Percentiles rank a stretch among this genome's conserved stretches.
Evolutionary conservation across 2,113 vertebrate species (phyloP).

Genomic region (Xyliphius kryptos): DNA sequence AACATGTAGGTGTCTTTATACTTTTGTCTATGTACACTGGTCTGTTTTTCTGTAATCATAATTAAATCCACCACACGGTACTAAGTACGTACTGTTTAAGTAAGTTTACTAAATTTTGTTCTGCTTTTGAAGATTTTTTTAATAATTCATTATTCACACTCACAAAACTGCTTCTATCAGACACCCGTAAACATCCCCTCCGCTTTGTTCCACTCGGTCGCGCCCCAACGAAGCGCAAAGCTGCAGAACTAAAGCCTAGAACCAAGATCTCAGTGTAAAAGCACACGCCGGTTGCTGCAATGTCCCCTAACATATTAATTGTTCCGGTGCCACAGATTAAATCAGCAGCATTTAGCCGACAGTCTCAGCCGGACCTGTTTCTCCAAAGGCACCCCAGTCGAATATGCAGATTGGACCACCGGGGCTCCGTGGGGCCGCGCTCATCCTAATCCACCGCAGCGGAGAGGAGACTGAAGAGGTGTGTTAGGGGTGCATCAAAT

Average conservation of each 20-base stretch:
- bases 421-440: slow-evolving; percentile 5
- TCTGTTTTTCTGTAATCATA: no score
- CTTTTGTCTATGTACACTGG: no score
- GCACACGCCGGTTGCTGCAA: slow-evolving; percentile 3
- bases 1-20: no score
- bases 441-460: slow-evolving; percentile 7
- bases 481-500: slow-evolving; percentile 29
- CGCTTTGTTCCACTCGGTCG: slow-evolving; percentile 1
- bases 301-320: slow-evolving; percentile 2
- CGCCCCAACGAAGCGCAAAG: neutral
- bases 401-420: slow-evolving; percentile 19
- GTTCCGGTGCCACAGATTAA: slow-evolving; percentile 1
- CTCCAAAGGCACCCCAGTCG: slow-evolving; percentile 12
- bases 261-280: slow-evolving; percentile 4
- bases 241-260: neutral
- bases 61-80: no score
- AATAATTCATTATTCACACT: slow-evolving; percentile 2
- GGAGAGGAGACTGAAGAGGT: slow-evolving; percentile 21
- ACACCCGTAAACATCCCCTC: slow-evolving; percentile 1
- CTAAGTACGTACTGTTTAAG: no score
- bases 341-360: slow-evolving; percentile 3
- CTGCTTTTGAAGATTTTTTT: no score
- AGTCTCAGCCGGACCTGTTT: slow-evolving; percentile 7
- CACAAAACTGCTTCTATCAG: neutral
- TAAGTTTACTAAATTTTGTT: no score